Base-by-base conservation (phyloP, 2,113 vertebrate genomes). In the Pitta sordida region DNA sequence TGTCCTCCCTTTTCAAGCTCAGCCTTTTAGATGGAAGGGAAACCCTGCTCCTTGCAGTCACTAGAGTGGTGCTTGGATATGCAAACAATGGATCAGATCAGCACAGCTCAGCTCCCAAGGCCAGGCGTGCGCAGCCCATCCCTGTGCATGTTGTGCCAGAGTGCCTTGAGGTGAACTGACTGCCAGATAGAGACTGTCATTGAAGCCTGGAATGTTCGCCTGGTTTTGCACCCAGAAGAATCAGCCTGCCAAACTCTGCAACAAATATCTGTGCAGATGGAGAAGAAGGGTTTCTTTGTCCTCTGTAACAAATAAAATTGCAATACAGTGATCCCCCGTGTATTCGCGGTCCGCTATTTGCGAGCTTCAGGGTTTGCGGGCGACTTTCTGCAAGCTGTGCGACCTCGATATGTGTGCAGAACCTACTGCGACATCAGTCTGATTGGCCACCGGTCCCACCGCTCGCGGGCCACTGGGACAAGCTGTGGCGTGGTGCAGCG, bases 161-260 rank as follows among this genome's bases (percentile, higher is more conserved):
- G 34, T 19, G 13, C 32, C 39, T 9, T 26, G 17, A 2, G 6
- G 8, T 22, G 29, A 75, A 32, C 0, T 37, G 43, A 10, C 29
- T 39, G 48, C 63, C 39, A 26, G 4, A 22, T 0, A 2, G 20
- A 23, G 11, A 16, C 34, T 7, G 7, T 7, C 10, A 1, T 2
- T 1, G 0, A 5, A 39, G 22, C 21, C 9, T 6, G 39, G 24
- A 37, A 17, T 13, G 6, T 23, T 48, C 4, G 4, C 5, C 58
- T 59, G 63, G 3, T 13, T 71, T 71, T 56, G n/a, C 7, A 16
- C 68, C n/a, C n/a, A n/a, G n/a, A n/a, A n/a, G n/a, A n/a, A n/a
- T n/a, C 49, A 26, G 18, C 23, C 48, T 59, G 43, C 21, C 20
- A 64, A 63, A 43, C 12, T 41, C 46, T 32, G 36, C 20, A 32